Evolutionary conservation across 2,888 invertebrate species (phyloP), one percentile per base, ranked within the genome.

Genomic region (Melanchra persicariae): DNA sequence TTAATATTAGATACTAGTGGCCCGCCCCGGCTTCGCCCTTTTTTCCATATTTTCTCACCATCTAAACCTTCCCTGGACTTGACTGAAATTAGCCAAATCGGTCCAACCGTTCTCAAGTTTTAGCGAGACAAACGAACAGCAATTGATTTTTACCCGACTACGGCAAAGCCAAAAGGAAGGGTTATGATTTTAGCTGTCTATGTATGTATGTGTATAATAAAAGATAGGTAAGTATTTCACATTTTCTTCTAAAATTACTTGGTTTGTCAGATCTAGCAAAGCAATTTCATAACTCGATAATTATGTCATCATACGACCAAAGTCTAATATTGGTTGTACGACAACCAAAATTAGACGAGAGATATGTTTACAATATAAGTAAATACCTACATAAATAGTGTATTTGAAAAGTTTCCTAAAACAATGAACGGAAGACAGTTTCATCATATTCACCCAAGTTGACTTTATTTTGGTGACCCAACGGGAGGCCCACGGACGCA

Each of bases 401-500:
- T 51, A 62, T 54, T 51, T 52, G 9, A 54, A 43, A 51, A 58
- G 45, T 51, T 69, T 17, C 52, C 12, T 65, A 17, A 19, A 77
- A 74, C 61, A 69, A 60, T 62, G 24, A 62, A 58, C 37, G 30
- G 40, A 34, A 60, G 24, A 51, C 19, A 60, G 17, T 72, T 61
- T 69, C 70, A 75, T 76, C 52, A 62, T 74, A 72, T 54, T 73
- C 66, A 70, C 74, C 70, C 70, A 80, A 81, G 75, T 74, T 80
- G 83, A 79, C 78, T 88, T 88, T 89, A 89, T 90, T 89, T 91
- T 88, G 86, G 88, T 82, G 88, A 83, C 88, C 82, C 82, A 87
- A 87, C 87, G 82, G 88, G 86, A 88, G 88, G 82, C 84, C 82
- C 82, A 63, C 68, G 37, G 72, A 89, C 91, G 89, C 89, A 89